Conservation (phyloP, 2,797 vertebrate genomes). For the Orestias chungarensis region DNA sequence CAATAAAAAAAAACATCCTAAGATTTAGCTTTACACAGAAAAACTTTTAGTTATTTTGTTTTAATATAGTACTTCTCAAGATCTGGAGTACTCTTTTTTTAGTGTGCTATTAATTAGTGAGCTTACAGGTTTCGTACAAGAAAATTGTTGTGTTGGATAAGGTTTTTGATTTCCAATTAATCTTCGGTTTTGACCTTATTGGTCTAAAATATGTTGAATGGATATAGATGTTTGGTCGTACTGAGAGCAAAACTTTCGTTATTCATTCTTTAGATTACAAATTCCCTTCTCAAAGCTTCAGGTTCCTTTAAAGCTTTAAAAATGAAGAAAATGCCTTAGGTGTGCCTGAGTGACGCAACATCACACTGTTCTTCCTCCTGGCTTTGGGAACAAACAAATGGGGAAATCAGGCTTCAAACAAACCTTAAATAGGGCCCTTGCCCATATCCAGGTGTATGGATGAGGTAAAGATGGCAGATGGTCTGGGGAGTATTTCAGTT, state of each 20-base stretch:
- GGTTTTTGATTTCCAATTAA: conserved; percentile 44
- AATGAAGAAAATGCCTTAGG: conserved; percentile 26
- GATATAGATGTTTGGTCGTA: conserved; percentile 43
- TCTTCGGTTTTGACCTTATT: conserved; percentile 46
- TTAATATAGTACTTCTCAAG: conserved; percentile 30
- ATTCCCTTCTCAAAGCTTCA: conserved; percentile 43
- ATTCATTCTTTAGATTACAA: conserved; percentile 64
- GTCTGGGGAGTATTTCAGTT: conserved; percentile 35
- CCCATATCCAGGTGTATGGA: conserved; percentile 35
- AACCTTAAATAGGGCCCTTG: conserved; percentile 40
- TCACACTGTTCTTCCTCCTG: conserved; percentile 36
- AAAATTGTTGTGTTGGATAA: conserved; percentile 12
- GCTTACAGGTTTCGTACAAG: conserved; percentile 21
- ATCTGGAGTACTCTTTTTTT: neutral
- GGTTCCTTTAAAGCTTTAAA: conserved; percentile 56
- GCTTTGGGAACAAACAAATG: conserved; percentile 36
- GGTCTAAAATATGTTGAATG: conserved; percentile 45
- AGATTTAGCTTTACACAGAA: conserved; percentile 5
- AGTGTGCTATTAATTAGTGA: conserved; percentile 48
- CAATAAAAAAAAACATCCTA: neutral
- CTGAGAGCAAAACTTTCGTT: conserved; percentile 32
- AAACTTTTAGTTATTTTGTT: conserved; percentile 32
- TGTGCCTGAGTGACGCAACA: conserved; percentile 56
- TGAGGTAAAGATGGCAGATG: conserved; percentile 19
- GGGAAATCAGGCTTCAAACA: conserved; percentile 39